Evolutionary conservation across 1,140 invertebrate species (phyloP).

Genomic region (Meloidogyne exigua): DNA sequence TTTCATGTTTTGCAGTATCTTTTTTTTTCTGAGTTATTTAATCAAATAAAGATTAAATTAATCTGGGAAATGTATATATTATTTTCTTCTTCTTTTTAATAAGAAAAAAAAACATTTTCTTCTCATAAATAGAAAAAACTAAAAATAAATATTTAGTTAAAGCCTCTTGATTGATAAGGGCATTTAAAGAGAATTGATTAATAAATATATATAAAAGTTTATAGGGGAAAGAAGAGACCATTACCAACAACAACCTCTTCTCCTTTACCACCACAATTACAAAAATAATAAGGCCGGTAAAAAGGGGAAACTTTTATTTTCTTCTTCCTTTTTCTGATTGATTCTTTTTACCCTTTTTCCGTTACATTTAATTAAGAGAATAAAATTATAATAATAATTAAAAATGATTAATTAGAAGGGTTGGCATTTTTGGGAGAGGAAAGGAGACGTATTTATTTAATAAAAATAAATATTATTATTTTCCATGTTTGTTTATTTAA

Average conservation of each 20-base stretch:
- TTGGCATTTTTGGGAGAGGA: background rate
- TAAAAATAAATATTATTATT: no score
- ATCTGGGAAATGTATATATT: background rate
- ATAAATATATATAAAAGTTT: background rate
- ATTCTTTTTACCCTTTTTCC: background rate
- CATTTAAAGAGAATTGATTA: background rate
- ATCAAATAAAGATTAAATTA: background rate
- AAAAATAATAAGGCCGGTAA: background rate
- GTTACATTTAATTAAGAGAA: background rate
- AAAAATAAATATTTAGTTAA: no score
- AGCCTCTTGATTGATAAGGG: background rate
- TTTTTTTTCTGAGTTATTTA: no score
- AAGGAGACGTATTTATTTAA: no score
- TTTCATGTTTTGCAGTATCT: no score
- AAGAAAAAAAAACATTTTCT: background rate
- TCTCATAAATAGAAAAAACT: background rate
- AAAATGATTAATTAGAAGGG: background rate
- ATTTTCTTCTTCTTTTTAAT: no score
- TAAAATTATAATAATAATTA: background rate
- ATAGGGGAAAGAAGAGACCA: background rate
- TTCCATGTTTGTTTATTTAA: no score
- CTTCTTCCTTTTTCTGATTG: background rate
- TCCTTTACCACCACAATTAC: no score
- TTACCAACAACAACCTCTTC: background rate
- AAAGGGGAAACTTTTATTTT: background rate